A percentile compares a stretch with the other conserved stretches of the same genome.
phyloP scores from a whole-genome alignment of 2,888 invertebrate species.

The Protonemura montana region DNA sequence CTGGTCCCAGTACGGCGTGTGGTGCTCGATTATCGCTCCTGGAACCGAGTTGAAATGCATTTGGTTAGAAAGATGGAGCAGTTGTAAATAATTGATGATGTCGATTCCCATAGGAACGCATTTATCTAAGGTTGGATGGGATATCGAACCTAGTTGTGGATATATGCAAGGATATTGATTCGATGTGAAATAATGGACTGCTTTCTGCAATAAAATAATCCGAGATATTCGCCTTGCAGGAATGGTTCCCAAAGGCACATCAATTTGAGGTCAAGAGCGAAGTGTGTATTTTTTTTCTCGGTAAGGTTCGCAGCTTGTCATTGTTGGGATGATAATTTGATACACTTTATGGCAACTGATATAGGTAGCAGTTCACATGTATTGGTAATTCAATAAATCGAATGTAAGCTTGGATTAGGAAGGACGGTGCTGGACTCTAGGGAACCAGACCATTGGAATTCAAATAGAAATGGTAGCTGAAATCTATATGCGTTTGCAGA shows the following conservation, averaged over 20 bases:
- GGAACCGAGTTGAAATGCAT: constrained; percentile 36
- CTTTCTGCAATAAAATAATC: no score
- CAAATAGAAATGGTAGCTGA: background rate
- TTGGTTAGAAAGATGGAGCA: background rate
- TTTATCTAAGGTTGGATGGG: background rate
- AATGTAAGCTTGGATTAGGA: background rate
- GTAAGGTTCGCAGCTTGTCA: background rate
- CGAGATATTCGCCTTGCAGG: no score
- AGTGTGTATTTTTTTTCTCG: background rate
- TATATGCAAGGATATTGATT: no score
- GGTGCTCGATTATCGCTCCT: constrained; percentile 52
- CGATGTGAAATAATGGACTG: no score
- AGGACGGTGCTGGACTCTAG: background rate
- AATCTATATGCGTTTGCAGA: background rate
- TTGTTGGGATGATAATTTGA: background rate
- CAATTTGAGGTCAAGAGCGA: background rate
- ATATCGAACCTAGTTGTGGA: no score
- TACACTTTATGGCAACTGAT: background rate
- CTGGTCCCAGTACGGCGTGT: constrained; percentile 62
- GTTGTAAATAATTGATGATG: background rate
- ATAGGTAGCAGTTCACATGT: background rate
- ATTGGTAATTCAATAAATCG: background rate
- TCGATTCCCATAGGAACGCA: background rate
- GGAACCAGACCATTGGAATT: background rate
- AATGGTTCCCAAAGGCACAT: background rate